Evolutionary conservation across 2,797 vertebrate genomes (phyloP).

Genomic region (Selene dorsalis): DNA sequence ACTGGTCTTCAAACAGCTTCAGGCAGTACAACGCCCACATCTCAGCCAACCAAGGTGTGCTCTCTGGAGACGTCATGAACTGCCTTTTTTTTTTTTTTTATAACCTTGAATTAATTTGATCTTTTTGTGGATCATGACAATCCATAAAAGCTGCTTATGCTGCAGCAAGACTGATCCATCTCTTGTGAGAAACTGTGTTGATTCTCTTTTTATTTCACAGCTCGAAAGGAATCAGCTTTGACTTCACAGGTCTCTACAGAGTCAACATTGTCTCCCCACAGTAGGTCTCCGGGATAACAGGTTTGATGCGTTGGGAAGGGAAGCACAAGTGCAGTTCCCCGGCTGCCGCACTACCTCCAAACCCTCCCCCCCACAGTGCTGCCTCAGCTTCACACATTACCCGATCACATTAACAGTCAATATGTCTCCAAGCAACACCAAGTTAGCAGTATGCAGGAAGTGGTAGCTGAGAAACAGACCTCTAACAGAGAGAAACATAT

Average conservation of each 20-base stretch:
- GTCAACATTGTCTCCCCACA: slow-evolving; percentile 24
- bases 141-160: slow-evolving; percentile 47
- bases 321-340: slow-evolving; percentile 28
- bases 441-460: slow-evolving; percentile 74
- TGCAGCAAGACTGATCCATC: slow-evolving; percentile 6
- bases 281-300: slow-evolving; percentile 25
- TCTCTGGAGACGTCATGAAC: slow-evolving; percentile 27
- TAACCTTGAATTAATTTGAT: slow-evolving; percentile 52
- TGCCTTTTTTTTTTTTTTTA: slow-evolving; percentile 54
- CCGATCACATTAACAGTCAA: slow-evolving; percentile 85
- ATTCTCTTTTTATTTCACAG: slow-evolving; percentile 36
- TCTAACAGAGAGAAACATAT: slow-evolving; percentile 11
- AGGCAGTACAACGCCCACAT: slow-evolving; percentile 23
- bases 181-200: slow-evolving; percentile 3
- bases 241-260: slow-evolving; percentile 24
- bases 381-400: slow-evolving; percentile 71
- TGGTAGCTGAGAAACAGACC: slow-evolving; percentile 40
- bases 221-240: slow-evolving; percentile 14
- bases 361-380: slow-evolving; percentile 39
- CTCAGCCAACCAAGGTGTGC: slow-evolving; percentile 30
- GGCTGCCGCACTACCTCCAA: slow-evolving; percentile 31
- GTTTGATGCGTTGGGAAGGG: slow-evolving; percentile 47
- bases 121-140: slow-evolving; percentile 43
- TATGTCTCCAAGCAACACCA: slow-evolving; percentile 83
- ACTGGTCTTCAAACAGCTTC: slow-evolving; percentile 34